Conservation (phyloP, 2,113 vertebrate genomes). For the Numida meleagris region DNA sequence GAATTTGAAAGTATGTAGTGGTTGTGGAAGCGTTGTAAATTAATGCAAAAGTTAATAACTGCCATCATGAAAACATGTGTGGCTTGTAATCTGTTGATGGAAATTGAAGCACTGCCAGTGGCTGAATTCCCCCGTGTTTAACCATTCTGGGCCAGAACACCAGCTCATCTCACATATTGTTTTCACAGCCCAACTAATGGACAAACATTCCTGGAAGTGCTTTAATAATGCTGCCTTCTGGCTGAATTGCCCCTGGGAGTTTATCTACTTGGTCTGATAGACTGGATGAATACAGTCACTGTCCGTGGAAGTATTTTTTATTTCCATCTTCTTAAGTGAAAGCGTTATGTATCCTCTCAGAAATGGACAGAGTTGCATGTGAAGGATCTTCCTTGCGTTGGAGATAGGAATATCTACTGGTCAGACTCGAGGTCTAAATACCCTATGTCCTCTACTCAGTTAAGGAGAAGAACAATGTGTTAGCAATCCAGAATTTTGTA, state of each 20-base stretch:
- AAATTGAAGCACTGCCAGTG: not conserved
- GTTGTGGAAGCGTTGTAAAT: not conserved
- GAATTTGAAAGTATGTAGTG: not conserved
- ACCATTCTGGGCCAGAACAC: not conserved
- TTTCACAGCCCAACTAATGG: not conserved
- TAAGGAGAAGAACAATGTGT: not conserved
- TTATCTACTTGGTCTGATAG: not conserved
- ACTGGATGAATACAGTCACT: not conserved
- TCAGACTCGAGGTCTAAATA: too few relatives aligned
- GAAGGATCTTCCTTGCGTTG: not conserved
- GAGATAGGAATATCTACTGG: too few relatives aligned
- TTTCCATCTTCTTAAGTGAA: not conserved
- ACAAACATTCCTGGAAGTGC: not conserved
- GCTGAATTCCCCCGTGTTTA: not conserved
- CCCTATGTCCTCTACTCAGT: not conserved
- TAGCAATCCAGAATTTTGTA: not conserved
- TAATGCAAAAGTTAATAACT: not conserved
- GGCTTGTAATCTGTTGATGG: not conserved
- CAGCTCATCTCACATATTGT: not conserved
- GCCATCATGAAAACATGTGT: rapidly evolving
- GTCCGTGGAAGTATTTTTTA: not conserved
- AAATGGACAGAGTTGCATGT: not conserved
- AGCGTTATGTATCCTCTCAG: not conserved
- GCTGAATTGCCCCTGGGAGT: not conserved
- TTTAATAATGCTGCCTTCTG: not conserved